Percentiles rank a stretch among this genome's conserved stretches.
These are phyloP conservation scores for Copidosoma floridanum DNA, from an alignment of 1,140 invertebrate species.

Conservation along the genomic window DNA sequence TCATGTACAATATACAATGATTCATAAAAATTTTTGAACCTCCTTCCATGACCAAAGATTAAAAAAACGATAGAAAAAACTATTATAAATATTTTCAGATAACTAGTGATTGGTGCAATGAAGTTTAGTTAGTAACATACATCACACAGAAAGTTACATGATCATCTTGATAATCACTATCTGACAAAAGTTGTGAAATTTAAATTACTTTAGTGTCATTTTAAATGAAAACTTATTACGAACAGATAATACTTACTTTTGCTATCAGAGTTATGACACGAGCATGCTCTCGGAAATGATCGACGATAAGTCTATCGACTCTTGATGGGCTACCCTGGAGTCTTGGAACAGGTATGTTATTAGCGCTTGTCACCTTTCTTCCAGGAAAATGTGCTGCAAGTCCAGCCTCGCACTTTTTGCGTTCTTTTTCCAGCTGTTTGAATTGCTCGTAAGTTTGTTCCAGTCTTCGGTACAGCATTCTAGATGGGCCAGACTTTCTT, in stretches of 20 bases:
- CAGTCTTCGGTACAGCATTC: slow-evolving; percentile 69
- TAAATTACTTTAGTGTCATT: too few species aligned
- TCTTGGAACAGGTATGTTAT: slow-evolving; percentile 77
- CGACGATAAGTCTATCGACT: slow-evolving; percentile 79
- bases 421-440: slow-evolving; percentile 76
- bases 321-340: slow-evolving; percentile 78
- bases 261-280: slow-evolving; percentile 53
- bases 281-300: slow-evolving; percentile 80
- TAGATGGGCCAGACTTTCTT: slow-evolving; percentile 62
- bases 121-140: too few species aligned
- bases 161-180: too few species aligned
- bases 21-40: too few species aligned
- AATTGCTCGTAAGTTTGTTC: slow-evolving; percentile 84
- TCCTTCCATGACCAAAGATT: too few species aligned
- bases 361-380: slow-evolving; percentile 77
- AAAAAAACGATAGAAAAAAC: neutral
- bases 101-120: too few species aligned
- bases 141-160: too few species aligned
- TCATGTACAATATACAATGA: too few species aligned
- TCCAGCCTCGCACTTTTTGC: slow-evolving; percentile 83
- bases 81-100: too few species aligned
- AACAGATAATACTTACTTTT: slow-evolving; percentile 46
- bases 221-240: neutral
- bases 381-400: slow-evolving; percentile 78
- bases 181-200: too few species aligned